Percentiles rank a stretch among this genome's conserved stretches.
Evolutionary conservation across 2,888 invertebrate species (phyloP).

Genomic region (Conops quadrifasciatus): DNA sequence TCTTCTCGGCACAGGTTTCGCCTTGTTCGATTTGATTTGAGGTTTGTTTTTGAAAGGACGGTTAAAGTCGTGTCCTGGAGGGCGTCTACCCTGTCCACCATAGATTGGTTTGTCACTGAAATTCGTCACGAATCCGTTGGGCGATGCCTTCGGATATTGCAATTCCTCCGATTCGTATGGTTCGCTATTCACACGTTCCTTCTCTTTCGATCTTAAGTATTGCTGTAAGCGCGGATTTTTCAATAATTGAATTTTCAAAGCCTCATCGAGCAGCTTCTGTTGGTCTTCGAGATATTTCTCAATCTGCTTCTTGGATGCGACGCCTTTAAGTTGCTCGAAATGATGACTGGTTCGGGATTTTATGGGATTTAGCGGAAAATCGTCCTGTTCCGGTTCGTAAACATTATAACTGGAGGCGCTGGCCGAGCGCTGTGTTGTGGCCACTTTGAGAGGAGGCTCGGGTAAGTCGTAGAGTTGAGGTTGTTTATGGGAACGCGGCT

Average conservation of each 20-base stretch:
- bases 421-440: conserved; percentile 52
- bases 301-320: conserved; percentile 59
- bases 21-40: conserved; percentile 37
- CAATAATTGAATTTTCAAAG: conserved; percentile 55
- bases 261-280: conserved; percentile 56
- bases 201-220: conserved; percentile 51
- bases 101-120: not conserved
- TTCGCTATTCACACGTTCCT: conserved; percentile 54
- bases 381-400: conserved; percentile 55
- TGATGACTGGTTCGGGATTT: not conserved
- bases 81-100: conserved; percentile 50
- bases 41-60: conserved; percentile 51
- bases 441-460: conserved; percentile 56
- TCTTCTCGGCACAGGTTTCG: conserved; percentile 43
- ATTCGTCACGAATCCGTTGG: conserved; percentile 29
- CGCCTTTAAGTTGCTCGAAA: conserved; percentile 54
- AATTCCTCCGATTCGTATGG: conserved; percentile 50
- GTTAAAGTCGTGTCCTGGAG: conserved; percentile 48
- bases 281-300: conserved; percentile 58
- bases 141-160: conserved; percentile 44
- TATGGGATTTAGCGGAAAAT: conserved; percentile 34
- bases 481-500: conserved; percentile 48
- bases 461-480: conserved; percentile 49
- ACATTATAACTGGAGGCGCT: conserved; percentile 51
- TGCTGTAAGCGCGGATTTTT: conserved; percentile 58